Conservation (phyloP, 2,113 vertebrate species). For the Sciurus niger region DNA sequence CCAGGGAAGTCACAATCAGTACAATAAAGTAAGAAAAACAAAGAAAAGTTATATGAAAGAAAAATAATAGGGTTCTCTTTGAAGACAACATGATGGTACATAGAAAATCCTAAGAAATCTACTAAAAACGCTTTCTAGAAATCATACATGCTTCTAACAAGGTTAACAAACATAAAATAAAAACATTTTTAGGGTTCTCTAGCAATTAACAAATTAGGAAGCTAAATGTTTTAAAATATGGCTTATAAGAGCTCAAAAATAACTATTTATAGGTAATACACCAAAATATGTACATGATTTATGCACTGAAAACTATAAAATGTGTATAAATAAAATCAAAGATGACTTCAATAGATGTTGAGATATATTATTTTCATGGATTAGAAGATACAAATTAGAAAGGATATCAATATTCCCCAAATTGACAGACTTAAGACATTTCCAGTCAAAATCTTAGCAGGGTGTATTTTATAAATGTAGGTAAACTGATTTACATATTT, state of each 20-base stretch:
- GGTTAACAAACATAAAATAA: background rate
- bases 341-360: background rate
- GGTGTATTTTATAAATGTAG: background rate
- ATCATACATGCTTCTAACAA: background rate
- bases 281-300: background rate
- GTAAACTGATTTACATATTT: background rate
- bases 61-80: no score
- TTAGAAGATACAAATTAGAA: background rate
- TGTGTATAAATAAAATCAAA: background rate
- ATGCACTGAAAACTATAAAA: background rate
- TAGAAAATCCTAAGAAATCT: background rate
- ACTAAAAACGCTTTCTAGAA: background rate
- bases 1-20: background rate
- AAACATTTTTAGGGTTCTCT: background rate
- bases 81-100: background rate
- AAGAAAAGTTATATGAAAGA: background rate
- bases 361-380: background rate
- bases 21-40: background rate
- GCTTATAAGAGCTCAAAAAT: background rate
- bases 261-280: background rate
- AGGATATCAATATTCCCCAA: background rate
- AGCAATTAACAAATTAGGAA: background rate
- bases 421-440: background rate
- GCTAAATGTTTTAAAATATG: background rate
- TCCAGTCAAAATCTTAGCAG: background rate